Percentiles rank a stretch among this genome's conserved stretches.
phyloP scores from a whole-genome alignment of 2,888 invertebrate species.

The Tenodera sinensis region DNA sequence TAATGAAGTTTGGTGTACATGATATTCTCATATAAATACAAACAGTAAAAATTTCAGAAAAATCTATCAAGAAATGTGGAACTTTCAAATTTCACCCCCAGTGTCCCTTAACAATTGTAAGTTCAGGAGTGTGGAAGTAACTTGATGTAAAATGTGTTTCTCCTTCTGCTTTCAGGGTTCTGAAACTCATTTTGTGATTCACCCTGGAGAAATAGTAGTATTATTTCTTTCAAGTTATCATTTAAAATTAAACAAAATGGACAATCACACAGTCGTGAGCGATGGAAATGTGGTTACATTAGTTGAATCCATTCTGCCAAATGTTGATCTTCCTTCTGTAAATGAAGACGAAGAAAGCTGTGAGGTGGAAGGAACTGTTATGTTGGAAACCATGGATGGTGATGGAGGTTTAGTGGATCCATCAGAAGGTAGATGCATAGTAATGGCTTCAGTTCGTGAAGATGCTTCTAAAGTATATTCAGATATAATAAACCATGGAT shows the following conservation, averaged over 20 bases:
- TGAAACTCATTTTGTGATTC: background rate
- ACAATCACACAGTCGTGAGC: background rate
- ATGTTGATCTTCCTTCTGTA: background rate
- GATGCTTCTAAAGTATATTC: background rate
- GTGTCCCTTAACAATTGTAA: background rate
- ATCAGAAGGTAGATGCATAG: background rate
- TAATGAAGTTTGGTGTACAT: too few species aligned
- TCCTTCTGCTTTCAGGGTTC: too few species aligned
- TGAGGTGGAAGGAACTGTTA: background rate
- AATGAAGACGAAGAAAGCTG: background rate
- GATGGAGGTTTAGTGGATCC: background rate
- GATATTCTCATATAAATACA: too few species aligned
- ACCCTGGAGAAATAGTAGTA: background rate
- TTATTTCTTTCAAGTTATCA: background rate
- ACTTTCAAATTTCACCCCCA: background rate
- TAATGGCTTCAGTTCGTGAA: background rate
- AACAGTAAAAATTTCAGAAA: too few species aligned
- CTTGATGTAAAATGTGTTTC: too few species aligned
- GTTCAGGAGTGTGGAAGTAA: too few species aligned
- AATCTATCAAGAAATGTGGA: too few species aligned
- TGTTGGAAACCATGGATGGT: background rate
- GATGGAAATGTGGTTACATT: background rate
- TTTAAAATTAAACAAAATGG: background rate
- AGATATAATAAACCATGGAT: background rate
- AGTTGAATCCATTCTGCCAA: background rate